Evolutionary conservation across 2,797 vertebrate species (phyloP).

Genomic region (Xenopus petersii): DNA sequence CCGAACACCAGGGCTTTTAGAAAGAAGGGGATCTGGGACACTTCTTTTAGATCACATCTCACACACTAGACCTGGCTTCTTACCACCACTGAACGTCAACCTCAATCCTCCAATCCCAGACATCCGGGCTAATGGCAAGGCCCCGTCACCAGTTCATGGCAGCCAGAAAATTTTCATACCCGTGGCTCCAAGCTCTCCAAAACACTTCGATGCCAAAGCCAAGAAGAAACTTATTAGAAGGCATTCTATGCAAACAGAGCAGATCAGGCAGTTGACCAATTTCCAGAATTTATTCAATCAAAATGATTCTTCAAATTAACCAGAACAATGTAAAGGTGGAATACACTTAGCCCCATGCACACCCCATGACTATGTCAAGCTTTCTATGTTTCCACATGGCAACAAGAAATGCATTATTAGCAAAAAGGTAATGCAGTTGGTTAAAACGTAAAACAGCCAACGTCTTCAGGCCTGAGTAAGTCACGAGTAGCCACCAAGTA

Average conservation of each 20-base stretch:
- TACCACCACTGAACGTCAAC: slow-evolving; percentile 85
- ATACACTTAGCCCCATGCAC: not conserved
- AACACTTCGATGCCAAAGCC: slow-evolving; percentile 75
- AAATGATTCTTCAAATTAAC: slow-evolving; percentile 60
- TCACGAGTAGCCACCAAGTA: not conserved
- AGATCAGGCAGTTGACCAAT: slow-evolving; percentile 84
- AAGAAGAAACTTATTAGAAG: slow-evolving; percentile 88
- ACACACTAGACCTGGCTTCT: slow-evolving; percentile 83
- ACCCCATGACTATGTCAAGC: not conserved
- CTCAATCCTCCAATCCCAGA: slow-evolving; percentile 84
- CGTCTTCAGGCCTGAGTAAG: not conserved
- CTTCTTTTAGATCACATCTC: slow-evolving; percentile 83
- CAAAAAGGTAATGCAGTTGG: not conserved
- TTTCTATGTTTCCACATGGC: not conserved
- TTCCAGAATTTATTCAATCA: slow-evolving; percentile 77
- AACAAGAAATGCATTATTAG: not conserved
- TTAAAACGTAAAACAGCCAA: not conserved
- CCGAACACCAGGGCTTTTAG: slow-evolving; percentile 75
- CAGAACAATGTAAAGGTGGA: not conserved
- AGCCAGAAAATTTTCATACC: slow-evolving; percentile 74
- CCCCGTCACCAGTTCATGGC: slow-evolving; percentile 69
- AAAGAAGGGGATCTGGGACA: slow-evolving; percentile 86
- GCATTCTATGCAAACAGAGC: slow-evolving; percentile 94
- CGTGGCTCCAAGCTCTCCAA: slow-evolving; percentile 74
- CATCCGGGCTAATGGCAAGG: slow-evolving; percentile 77